Percentiles rank a stretch among this genome's conserved stretches.
Conservation (phyloP, 1,140 invertebrate genomes). For the Hyphantria cunea region DNA sequence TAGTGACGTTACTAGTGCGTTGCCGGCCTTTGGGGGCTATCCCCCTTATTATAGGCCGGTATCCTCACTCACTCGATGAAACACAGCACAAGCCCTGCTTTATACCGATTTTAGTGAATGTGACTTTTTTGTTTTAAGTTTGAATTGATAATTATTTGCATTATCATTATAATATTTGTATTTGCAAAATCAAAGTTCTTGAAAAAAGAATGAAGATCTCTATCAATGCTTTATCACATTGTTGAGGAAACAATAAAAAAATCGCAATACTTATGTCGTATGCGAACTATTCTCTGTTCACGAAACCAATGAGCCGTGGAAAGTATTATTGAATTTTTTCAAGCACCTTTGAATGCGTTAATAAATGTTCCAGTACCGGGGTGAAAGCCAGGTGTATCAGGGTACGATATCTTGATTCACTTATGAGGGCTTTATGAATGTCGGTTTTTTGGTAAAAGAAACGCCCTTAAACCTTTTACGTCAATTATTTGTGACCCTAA, state of each 20-base stretch:
- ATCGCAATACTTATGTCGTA: slow-evolving; percentile 40
- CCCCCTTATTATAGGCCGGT: too few relatives aligned
- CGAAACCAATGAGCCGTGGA: slow-evolving; percentile 64
- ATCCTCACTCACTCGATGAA: too few relatives aligned
- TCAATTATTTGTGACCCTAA: slow-evolving; percentile 78
- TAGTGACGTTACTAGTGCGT: too few relatives aligned
- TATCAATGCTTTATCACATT: slow-evolving; percentile 38
- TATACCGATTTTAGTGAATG: too few relatives aligned
- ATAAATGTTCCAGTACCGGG: slow-evolving; percentile 47
- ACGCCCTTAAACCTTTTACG: slow-evolving; percentile 69
- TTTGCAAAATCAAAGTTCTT: neutral
- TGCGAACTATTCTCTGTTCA: slow-evolving; percentile 41
- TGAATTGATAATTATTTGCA: too few relatives aligned
- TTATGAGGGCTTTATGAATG: slow-evolving; percentile 71
- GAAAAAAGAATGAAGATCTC: slow-evolving; percentile 32
- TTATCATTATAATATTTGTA: too few relatives aligned
- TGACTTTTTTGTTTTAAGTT: too few relatives aligned
- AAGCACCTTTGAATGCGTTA: slow-evolving; percentile 55
- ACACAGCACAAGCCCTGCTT: too few relatives aligned
- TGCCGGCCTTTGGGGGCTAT: too few relatives aligned
- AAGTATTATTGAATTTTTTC: slow-evolving; percentile 65
- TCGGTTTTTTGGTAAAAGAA: slow-evolving; percentile 56
- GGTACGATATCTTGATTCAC: slow-evolving; percentile 76
- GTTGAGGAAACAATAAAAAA: slow-evolving; percentile 34
- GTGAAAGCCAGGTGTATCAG: slow-evolving; percentile 75